Percentiles rank a stretch among this genome's conserved stretches.
These are phyloP conservation scores for Conchocele bisecta DNA, from an alignment of 2,888 invertebrate genomes.

Conservation along the genomic window DNA sequence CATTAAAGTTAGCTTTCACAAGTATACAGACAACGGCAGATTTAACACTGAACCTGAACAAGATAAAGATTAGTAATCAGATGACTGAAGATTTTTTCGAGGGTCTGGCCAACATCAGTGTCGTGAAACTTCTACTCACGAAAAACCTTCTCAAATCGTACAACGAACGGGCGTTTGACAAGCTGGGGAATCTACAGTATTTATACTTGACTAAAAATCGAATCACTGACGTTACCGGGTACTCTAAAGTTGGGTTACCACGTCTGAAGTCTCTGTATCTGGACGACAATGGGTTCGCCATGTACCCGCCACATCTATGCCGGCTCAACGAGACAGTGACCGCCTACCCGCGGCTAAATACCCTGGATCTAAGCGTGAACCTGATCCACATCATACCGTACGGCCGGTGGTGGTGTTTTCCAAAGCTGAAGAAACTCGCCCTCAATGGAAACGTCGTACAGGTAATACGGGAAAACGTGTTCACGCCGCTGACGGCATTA, in stretches of 20 bases:
- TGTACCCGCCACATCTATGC: neutral
- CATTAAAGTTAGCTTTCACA: too few species aligned
- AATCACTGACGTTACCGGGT: neutral
- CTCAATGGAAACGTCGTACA: neutral
- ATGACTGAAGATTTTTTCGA: constrained; percentile 5
- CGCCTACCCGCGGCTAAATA: neutral
- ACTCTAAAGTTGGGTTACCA: neutral
- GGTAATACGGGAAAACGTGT: neutral
- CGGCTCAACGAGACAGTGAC: neutral
- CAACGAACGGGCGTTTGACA: neutral
- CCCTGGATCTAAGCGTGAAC: neutral
- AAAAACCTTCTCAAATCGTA: neutral
- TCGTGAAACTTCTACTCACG: neutral
- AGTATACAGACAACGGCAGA: too few species aligned
- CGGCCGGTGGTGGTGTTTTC: neutral
- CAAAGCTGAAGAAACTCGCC: neutral
- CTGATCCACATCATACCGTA: neutral
- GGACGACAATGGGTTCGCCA: neutral
- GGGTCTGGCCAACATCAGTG: neutral
- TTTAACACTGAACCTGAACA: too few species aligned
- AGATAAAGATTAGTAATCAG: too few species aligned
- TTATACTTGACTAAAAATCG: neutral
- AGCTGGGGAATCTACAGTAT: neutral
- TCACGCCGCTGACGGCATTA: neutral
- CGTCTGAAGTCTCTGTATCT: neutral